These are phyloP conservation scores for Carlito syrichta DNA, from an alignment of 2,113 vertebrate species.

Conservation along the genomic window DNA sequence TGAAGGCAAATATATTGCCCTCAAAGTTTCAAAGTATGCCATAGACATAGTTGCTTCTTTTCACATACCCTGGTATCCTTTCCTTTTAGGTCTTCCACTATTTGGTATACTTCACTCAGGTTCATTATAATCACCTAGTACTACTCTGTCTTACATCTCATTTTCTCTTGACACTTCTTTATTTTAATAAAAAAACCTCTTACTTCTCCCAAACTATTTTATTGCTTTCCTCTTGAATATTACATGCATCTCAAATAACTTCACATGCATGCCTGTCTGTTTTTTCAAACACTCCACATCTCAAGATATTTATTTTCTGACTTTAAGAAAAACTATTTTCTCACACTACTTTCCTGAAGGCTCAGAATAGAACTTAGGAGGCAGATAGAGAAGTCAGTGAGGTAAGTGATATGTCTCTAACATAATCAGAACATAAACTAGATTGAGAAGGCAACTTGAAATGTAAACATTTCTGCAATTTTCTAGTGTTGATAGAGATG, in stretches of 20 bases:
- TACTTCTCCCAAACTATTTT: neutral
- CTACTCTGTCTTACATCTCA: neutral
- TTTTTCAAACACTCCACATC: neutral
- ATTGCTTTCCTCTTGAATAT: constrained; percentile 31
- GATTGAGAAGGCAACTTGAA: neutral
- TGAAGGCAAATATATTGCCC: neutral
- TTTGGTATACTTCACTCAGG: neutral
- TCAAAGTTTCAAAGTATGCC: neutral
- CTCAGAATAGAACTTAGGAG: constrained; percentile 52
- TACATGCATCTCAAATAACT: neutral
- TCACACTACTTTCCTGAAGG: constrained; percentile 44
- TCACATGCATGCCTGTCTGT: neutral
- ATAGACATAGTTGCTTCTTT: neutral
- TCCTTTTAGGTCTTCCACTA: neutral
- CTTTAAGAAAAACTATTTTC: constrained; percentile 77
- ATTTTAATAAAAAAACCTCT: neutral
- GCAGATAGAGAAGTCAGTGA: constrained; percentile 14
- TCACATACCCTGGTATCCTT: neutral
- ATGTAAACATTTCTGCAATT: neutral
- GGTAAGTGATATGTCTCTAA: constrained; percentile 58
- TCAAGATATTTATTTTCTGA: constrained; percentile 58
- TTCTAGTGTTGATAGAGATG: constrained; percentile 15
- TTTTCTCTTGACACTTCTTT: neutral
- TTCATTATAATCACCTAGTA: neutral
- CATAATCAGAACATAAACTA: neutral